Evolutionary conservation across 2,113 vertebrate species (phyloP).

Genomic region (Malurus melanocephalus): DNA sequence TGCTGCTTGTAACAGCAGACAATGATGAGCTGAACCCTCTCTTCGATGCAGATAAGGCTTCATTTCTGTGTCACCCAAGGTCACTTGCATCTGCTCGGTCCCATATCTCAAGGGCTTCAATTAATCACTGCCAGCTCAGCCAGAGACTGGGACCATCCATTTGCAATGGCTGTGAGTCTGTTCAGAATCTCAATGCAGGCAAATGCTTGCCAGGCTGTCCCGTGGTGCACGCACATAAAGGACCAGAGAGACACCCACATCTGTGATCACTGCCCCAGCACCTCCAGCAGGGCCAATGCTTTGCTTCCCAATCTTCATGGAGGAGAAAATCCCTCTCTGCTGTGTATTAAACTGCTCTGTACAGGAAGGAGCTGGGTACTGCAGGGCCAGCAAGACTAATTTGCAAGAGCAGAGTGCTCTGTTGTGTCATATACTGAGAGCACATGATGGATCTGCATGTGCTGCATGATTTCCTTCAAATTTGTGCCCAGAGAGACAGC

Average conservation of each 20-base stretch:
- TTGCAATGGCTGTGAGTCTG: not conserved
- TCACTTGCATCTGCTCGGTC: conserved; percentile 28
- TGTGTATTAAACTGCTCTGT: not conserved
- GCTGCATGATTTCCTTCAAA: not conserved
- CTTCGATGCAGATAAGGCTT: conserved; percentile 20
- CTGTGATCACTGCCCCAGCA: not conserved
- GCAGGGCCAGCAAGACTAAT: not conserved
- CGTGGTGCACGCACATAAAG: not conserved
- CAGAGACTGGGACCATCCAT: conserved; percentile 5
- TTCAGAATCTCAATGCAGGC: conserved; percentile 25
- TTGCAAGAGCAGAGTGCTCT: not conserved
- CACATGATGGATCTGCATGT: not conserved
- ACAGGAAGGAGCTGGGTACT: not conserved
- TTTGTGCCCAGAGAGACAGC: not conserved
- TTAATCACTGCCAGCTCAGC: conserved; percentile 24
- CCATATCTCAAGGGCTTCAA: conserved; percentile 46
- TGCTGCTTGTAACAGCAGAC: not conserved
- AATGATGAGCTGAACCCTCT: not conserved
- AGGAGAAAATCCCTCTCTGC: not conserved
- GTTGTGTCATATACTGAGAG: not conserved
- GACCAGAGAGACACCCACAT: not conserved
- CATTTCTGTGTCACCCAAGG: conserved; percentile 36
- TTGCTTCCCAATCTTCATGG: not conserved
- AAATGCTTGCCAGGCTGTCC: not conserved
- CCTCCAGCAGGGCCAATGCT: not conserved